Conservation (phyloP, 1,140 invertebrate species). For the Rhynchophorus ferrugineus region DNA sequence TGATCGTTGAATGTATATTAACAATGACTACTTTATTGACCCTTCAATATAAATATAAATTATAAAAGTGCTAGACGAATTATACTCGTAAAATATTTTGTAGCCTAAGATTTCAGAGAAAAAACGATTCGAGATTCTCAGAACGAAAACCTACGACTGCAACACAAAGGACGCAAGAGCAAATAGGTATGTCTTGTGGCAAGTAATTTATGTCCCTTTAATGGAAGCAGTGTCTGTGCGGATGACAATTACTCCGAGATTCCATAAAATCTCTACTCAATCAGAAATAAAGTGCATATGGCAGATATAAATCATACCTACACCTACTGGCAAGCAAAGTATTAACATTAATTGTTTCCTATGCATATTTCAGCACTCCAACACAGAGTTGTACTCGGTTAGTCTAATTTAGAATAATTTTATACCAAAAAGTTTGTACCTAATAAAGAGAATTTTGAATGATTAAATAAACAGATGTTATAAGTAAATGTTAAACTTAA, state of each 20-base stretch:
- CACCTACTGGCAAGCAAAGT: slow-evolving; percentile 26
- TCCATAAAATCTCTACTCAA: slow-evolving; percentile 25
- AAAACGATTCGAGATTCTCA: neutral
- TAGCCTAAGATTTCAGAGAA: neutral
- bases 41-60: too few species aligned
- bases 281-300: slow-evolving; percentile 26
- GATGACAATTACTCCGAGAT: slow-evolving; percentile 21
- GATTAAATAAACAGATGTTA: too few species aligned
- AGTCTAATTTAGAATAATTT: neutral
- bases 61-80: too few species aligned
- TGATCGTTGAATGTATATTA: too few species aligned
- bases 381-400: slow-evolving; percentile 7
- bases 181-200: slow-evolving; percentile 19
- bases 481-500: too few species aligned
- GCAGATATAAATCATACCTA: slow-evolving; percentile 26
- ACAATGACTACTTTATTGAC: too few species aligned
- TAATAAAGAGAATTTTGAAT: too few species aligned
- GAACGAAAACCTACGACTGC: slow-evolving; percentile 9
- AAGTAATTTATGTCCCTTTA: slow-evolving; percentile 22
- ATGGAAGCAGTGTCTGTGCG: slow-evolving; percentile 19
- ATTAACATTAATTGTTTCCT: slow-evolving; percentile 27
- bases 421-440: slow-evolving; percentile 2
- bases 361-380: slow-evolving; percentile 17
- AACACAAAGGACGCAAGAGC: slow-evolving; percentile 9
- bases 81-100: too few species aligned